Percentiles rank a stretch among this genome's conserved stretches.
These are phyloP conservation scores for Podarcis lilfordi DNA, from an alignment of 2,797 vertebrate species.

Conservation along the genomic window DNA sequence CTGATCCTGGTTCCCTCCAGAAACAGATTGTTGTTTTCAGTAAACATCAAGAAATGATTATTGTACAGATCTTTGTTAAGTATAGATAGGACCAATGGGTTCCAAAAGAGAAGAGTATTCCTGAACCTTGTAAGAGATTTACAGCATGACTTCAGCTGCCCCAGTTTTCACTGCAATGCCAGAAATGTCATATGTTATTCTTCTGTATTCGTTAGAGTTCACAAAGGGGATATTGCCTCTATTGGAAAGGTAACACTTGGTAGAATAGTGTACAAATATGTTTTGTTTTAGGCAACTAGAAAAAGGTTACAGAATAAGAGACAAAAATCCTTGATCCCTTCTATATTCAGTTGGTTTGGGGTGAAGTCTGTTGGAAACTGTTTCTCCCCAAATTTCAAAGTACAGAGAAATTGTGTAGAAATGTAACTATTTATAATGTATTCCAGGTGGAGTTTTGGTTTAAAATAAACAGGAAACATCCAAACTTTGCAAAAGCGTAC, in stretches of 20 bases:
- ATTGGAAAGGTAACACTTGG: neutral
- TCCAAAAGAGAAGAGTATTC: neutral
- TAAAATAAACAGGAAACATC: neutral
- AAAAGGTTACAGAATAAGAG: neutral
- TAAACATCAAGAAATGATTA: neutral
- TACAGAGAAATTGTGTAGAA: neutral
- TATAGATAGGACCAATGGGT: neutral
- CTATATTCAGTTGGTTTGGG: neutral
- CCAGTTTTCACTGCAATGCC: neutral
- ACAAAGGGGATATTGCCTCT: neutral
- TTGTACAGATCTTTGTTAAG: neutral
- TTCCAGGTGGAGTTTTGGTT: neutral
- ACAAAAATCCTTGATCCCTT: neutral
- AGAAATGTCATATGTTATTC: neutral
- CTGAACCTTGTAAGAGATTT: neutral
- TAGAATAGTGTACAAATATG: neutral
- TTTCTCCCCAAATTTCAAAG: neutral
- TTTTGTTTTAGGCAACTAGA: neutral
- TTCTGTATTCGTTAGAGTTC: neutral
- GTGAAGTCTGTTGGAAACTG: neutral
- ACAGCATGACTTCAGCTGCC: neutral
- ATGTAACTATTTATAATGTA: slow-evolving; percentile 11
- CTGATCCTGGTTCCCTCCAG: no score
- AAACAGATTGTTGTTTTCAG: neutral
- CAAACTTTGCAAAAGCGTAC: neutral